phyloP scores from a whole-genome alignment of 2,797 vertebrate species.

The Brachyrhaphis roseni region DNA sequence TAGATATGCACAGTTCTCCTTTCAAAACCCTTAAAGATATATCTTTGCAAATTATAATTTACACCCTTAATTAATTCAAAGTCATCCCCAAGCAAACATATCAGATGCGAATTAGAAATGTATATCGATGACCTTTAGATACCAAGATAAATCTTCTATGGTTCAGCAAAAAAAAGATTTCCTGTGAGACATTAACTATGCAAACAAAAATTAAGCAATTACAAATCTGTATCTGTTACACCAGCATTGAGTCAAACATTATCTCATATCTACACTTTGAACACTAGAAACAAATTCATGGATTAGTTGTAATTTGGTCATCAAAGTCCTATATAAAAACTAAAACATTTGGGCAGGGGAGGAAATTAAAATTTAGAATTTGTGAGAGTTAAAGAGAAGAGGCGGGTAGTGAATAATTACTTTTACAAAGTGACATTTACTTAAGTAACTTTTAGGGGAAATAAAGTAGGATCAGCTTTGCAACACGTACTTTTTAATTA shows the following conservation, averaged over 20 bases:
- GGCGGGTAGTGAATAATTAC: no score
- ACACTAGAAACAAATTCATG: constrained; percentile 6
- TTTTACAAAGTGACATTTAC: no score
- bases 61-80: constrained; percentile 40
- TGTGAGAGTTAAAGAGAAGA: constrained; percentile 21
- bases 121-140: constrained; percentile 38
- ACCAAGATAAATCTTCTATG: constrained; percentile 26
- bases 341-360: neutral
- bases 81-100: constrained; percentile 41
- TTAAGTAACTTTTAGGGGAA: no score
- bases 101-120: constrained; percentile 14
- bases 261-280: constrained; percentile 20
- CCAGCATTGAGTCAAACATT: constrained; percentile 11
- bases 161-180: constrained; percentile 36
- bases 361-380: neutral
- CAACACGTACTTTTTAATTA: no score
- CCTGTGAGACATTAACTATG: constrained; percentile 8
- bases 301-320: neutral
- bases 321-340: neutral
- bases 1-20: constrained; percentile 22
- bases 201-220: constrained; percentile 14
- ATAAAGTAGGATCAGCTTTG: no score
- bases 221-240: neutral
- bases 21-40: constrained; percentile 17
- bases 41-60: constrained; percentile 32